Evolutionary conservation across 2,113 vertebrate species (phyloP).

Genomic region (Tiliqua scincoides): DNA sequence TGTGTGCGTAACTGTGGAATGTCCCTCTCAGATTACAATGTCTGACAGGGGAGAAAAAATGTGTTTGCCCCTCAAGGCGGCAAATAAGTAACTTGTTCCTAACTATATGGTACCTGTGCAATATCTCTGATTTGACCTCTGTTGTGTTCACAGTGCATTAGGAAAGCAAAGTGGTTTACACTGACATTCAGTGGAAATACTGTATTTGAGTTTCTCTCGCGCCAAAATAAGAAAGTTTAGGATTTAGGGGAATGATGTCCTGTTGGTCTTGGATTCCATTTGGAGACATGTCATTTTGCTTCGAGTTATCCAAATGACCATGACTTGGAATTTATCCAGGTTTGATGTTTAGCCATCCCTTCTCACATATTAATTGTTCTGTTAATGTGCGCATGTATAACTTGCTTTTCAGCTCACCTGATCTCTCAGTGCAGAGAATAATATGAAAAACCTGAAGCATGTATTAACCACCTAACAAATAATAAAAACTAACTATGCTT

Average conservation of each 20-base stretch:
- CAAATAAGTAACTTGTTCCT: constrained; percentile 44
- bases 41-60: neutral
- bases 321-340: constrained; percentile 72
- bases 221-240: constrained; percentile 72
- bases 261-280: constrained; percentile 66
- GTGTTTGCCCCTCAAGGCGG: neutral
- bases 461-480: neutral
- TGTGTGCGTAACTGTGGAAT: constrained; percentile 22
- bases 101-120: constrained; percentile 50
- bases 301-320: constrained; percentile 41
- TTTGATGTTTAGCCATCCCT: constrained; percentile 48
- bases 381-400: neutral
- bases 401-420: neutral
- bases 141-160: constrained; percentile 74
- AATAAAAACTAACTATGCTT: neutral
- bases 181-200: constrained; percentile 80
- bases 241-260: constrained; percentile 67
- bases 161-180: constrained; percentile 79
- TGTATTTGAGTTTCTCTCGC: constrained; percentile 76
- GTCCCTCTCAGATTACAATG: constrained; percentile 27
- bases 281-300: constrained; percentile 54
- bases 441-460: neutral
- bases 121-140: constrained; percentile 66
- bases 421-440: neutral
- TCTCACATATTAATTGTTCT: neutral